Base-by-base conservation (phyloP, 2,888 invertebrate genomes). In the Hartigia nigra region DNA sequence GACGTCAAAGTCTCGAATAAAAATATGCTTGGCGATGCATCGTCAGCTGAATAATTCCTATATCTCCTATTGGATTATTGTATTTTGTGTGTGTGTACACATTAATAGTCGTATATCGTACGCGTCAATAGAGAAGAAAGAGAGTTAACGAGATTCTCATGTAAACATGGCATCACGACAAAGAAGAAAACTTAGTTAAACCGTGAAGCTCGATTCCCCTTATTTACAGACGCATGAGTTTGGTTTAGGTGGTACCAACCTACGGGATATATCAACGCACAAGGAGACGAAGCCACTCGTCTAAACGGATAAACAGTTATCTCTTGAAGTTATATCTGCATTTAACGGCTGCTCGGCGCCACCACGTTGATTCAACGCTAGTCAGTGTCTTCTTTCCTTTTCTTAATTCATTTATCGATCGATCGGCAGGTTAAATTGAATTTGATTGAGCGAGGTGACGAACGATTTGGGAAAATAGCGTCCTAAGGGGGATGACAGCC, bases 321-420 rank as follows among this genome's bases (percentile, higher is more conserved):
- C 75, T 14, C 77, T 74, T 34, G 32, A 31, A 75, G 77, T 75
- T 77, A 77, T 74, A 74, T 77, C 77, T 77, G 69, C 77, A 74
- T 77, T 77, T 77, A 77, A 77, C 70, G 74, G 23, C 74, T 37
- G 77, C 69, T 70, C 74, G 77, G 77, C 77, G 74, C 77, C 77
- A 75, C 31, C 69, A 4, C 69, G 74, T 77, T 77, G 74, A 77
- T 74, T 36, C 69, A 74, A 74, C 55, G 55, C 9, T 55, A 55
- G 55, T 55, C 39, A 39, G 23, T 9, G 23, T 55, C 23, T 55
- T 23, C 14, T 55, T 55, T 9, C 1, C 9, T 23, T 23, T 55
- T 55, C 9, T 23, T 9, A 55, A 55, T 23, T 55, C 23, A 55
- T 55, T 55, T 55, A 5, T 9, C 9, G 0, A 23, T 9, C 9